Conservation (phyloP, 2,797 vertebrate species). For the Takifugu rubripes region DNA sequence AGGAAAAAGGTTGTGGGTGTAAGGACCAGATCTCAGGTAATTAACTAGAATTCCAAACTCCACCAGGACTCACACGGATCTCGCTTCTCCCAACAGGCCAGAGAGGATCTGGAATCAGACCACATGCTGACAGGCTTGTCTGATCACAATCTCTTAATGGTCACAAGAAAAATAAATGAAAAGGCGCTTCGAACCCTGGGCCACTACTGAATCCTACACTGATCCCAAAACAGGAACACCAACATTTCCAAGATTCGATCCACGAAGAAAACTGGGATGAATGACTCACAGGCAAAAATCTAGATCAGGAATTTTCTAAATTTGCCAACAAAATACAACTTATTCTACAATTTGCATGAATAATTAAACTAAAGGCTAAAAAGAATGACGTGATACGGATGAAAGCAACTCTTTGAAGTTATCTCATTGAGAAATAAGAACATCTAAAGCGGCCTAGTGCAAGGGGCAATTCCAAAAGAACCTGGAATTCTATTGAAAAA, state of each 20-base stretch:
- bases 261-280: slow-evolving; percentile 14
- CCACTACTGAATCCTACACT: background rate
- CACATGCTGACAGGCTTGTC: slow-evolving; percentile 20
- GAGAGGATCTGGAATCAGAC: slow-evolving; percentile 22
- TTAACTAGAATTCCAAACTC: background rate
- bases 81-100: slow-evolving; percentile 14
- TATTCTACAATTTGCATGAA: slow-evolving; percentile 7
- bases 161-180: slow-evolving; percentile 21
- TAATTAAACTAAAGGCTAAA: slow-evolving; percentile 11
- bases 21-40: slow-evolving; percentile 9
- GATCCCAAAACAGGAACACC: background rate
- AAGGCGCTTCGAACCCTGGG: slow-evolving; percentile 4
- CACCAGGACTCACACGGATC: background rate
- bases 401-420: slow-evolving; percentile 4
- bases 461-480: slow-evolving; percentile 1
- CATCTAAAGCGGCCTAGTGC: slow-evolving; percentile 2
- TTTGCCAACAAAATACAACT: slow-evolving; percentile 15
- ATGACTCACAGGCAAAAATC: slow-evolving; percentile 9
- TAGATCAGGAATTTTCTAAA: slow-evolving; percentile 13
- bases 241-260: background rate
- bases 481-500: slow-evolving; percentile 9
- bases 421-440: slow-evolving; percentile 14
- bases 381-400: background rate
- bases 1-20: slow-evolving; percentile 9
- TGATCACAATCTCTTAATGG: slow-evolving; percentile 20